Evolutionary conservation across 2,888 invertebrate species (phyloP).

Genomic region (Melanostoma mellinum): DNA sequence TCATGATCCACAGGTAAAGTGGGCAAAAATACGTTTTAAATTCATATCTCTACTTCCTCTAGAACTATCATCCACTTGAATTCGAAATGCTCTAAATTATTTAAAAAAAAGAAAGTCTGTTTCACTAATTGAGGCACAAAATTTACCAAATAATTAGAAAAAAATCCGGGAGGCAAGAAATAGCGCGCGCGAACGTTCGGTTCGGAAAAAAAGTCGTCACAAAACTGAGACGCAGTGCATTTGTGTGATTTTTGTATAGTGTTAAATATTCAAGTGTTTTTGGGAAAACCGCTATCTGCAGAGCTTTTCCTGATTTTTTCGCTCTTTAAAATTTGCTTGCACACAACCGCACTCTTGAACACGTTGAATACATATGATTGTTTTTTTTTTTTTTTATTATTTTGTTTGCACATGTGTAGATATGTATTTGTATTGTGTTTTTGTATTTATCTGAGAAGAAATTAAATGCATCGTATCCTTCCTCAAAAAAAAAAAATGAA

Average conservation of each 20-base stretch:
- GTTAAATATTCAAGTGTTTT: slow-evolving; percentile 18
- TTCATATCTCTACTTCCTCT: too few relatives aligned
- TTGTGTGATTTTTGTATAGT: slow-evolving; percentile 26
- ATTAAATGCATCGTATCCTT: slow-evolving; percentile 46
- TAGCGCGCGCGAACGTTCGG: slow-evolving; percentile 78
- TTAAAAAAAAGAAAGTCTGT: too few relatives aligned
- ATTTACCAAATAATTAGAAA: background rate
- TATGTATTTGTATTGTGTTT: slow-evolving; percentile 42
- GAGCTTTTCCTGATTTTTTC: slow-evolving; percentile 48
- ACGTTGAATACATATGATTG: slow-evolving; percentile 11
- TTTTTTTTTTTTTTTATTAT: slow-evolving; percentile 18
- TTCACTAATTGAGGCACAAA: background rate
- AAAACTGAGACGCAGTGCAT: slow-evolving; percentile 76
- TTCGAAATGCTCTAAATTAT: too few relatives aligned
- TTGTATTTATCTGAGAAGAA: slow-evolving; percentile 31
- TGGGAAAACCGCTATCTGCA: slow-evolving; percentile 28
- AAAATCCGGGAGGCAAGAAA: slow-evolving; percentile 29
- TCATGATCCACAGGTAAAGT: too few relatives aligned
- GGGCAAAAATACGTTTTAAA: too few relatives aligned
- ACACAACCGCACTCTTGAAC: slow-evolving; percentile 45
- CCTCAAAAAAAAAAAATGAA: background rate
- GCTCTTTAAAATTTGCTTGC: slow-evolving; percentile 38
- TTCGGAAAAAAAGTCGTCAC: slow-evolving; percentile 80
- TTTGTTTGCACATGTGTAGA: slow-evolving; percentile 51
- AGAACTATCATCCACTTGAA: too few relatives aligned